Evolutionary conservation across 1,140 invertebrate genomes (phyloP).

Genomic region (Episyrphus balteatus): DNA sequence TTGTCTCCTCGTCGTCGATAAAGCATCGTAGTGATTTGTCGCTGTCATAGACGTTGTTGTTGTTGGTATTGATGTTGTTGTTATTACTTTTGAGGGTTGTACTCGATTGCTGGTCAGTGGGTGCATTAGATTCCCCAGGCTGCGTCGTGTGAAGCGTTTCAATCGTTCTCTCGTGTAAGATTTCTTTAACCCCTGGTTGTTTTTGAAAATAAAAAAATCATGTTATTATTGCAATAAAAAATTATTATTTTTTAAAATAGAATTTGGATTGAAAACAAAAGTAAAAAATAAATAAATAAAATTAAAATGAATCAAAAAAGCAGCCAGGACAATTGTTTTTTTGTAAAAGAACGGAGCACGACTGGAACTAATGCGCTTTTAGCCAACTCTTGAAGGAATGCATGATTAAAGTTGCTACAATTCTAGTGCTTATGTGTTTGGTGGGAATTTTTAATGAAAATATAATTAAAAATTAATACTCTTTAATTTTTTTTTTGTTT

Average conservation of each 20-base stretch:
- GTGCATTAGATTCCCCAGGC: slow-evolving; percentile 17
- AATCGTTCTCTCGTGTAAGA: slow-evolving; percentile 18
- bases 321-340: not conserved
- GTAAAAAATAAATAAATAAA: not conserved
- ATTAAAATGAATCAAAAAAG: not conserved
- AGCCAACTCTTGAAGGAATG: no score
- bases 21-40: not conserved
- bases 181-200: slow-evolving; percentile 4
- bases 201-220: not conserved
- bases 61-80: not conserved
- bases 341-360: no score
- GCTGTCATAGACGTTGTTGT: slow-evolving; percentile 5
- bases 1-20: not conserved
- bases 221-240: not conserved
- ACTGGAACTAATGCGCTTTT: not conserved
- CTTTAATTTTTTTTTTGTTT: no score
- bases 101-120: slow-evolving; percentile 13
- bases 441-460: not conserved
- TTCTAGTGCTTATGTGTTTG: not conserved
- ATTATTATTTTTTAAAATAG: no score
- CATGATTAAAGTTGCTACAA: no score
- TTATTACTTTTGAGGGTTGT: slow-evolving; percentile 2
- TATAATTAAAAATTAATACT: no score
- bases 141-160: slow-evolving; percentile 14
- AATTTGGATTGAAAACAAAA: not conserved